Evolutionary conservation across 1,140 invertebrate species (phyloP), one percentile per base, ranked within the genome.

Genomic region (Pseudomyrmex gracilis): DNA sequence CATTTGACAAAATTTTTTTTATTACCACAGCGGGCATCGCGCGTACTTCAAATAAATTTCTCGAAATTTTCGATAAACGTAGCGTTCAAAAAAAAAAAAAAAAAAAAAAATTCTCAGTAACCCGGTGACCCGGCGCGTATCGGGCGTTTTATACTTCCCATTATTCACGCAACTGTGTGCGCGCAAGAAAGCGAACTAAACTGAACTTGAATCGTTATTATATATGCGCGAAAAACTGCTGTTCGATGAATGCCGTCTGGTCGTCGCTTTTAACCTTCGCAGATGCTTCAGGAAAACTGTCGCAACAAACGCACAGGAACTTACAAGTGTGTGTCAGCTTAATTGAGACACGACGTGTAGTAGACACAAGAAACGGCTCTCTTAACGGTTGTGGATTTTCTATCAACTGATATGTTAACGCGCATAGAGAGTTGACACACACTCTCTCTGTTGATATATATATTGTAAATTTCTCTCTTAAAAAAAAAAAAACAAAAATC

Each of bases 191-290:
- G 49, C 20, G 34, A 17, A n/a, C n/a, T n/a, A n/a, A 34, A 34
- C 34, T 24, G 13, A 64, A 64, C 61, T 64, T 2, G 2, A n/a
- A 17, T 13, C 60, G 20, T 58, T 58, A 34, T 34, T 34, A 34
- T 10, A 17, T 71, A 47, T 9, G 5, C 64, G 55, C 45, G 49
- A 24, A 45, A n/a, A 47, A 49, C 34, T 34, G 34, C 7, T 34
- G 34, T 34, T 34, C 34, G 73, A 63, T 53, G 70, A 53, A 34
- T 24, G 49, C 55, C 13, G 64, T 47, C 57, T 20, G 7, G 64
- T 47, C 64, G 51, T 22, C 43, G 73, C 47, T 70, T 84, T 70
- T 70, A 85, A 88, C 34, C 34, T 45, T 64, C 61, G 24, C 15
- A 34, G 34, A 34, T 43, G 9, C 61, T 64, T 43, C 22, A 45